Base-by-base conservation (phyloP, 2,888 invertebrate genomes). In the Apamea monoglypha region DNA sequence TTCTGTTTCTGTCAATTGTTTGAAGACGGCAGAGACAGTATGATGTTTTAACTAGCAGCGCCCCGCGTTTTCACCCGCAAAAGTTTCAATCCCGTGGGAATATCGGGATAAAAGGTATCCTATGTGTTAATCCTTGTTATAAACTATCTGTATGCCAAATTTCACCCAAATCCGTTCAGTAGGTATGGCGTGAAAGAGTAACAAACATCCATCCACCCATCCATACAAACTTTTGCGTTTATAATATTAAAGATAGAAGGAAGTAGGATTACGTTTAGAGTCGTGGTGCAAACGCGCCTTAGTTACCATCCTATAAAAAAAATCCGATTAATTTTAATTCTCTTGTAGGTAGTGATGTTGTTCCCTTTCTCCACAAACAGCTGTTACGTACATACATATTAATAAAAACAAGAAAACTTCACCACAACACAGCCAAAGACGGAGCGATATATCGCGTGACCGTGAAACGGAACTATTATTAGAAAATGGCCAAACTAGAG, bases 361-460 rank as follows among this genome's bases (percentile, higher is more conserved):
- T n/a, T n/a, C n/a, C n/a, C 40, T n/a, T 67, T 66, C 12, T 67
- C 1, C 12, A 7, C 18, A 21, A 63, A 69, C 69, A 77, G 10
- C 63, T 64, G 79, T 53, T 64, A 59, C 50, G 59, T 59, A 64
- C 10, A 25, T n/a, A 56, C 56, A 56, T 64, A 66, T 66, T 63
- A 87, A 81, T 75, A 83, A 66, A 78, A 77, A 80, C 64, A 68
- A 80, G 72, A 74, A 86, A 86, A 69, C 67, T 76, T 71, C 14
- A 10, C 68, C 56, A 68, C 73, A 72, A 70, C 74, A 66, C 78
- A 87, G 84, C 90, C 90, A 89, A 88, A 87, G 90, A 93, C 87
- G 83, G 88, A 93, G 82, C 90, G 91, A 81, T 64, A 71, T 76
- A 87, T 94, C 88, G 94, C 93, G 93, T 94, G 93, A 91, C 89